These are phyloP conservation scores for Dermolepida albohirtum DNA, from an alignment of 2,888 invertebrate genomes.

Conservation along the genomic window DNA sequence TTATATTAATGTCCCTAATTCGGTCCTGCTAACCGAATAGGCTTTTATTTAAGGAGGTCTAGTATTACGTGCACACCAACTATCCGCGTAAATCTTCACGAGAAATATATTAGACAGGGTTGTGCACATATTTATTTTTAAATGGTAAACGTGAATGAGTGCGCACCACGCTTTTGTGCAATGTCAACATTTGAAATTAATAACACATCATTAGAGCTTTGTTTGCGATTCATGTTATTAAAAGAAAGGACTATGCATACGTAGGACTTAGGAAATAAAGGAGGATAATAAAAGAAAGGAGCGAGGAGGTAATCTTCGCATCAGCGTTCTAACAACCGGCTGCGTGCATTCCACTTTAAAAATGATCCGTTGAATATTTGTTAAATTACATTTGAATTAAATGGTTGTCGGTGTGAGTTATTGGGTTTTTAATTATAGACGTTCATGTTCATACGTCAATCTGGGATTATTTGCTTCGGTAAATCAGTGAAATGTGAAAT, in stretches of 20 bases:
- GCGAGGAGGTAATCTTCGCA: too few species aligned
- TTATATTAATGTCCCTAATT: background rate
- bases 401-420: conserved; percentile 15
- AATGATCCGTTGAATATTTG: too few species aligned
- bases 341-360: too few species aligned
- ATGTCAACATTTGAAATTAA: conserved; percentile 12
- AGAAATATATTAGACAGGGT: conserved; percentile 48
- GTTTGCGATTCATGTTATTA: background rate
- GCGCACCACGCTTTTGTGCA: background rate
- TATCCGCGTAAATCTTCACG: conserved; percentile 50
- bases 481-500: too few species aligned
- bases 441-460: too few species aligned
- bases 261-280: too few species aligned
- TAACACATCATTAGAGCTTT: conserved; percentile 8
- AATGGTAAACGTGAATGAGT: conserved; percentile 13
- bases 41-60: conserved; percentile 44
- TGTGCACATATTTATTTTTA: conserved; percentile 45
- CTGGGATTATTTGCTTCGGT: too few species aligned
- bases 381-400: conserved; percentile 2
- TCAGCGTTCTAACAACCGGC: too few species aligned
- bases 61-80: conserved; percentile 45
- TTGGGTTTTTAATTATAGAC: background rate
- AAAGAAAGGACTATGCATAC: too few species aligned
- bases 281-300: too few species aligned
- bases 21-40: conserved; percentile 5